Evolutionary conservation across 2,113 vertebrate species (phyloP).

Genomic region (Orthonyx spaldingii): DNA sequence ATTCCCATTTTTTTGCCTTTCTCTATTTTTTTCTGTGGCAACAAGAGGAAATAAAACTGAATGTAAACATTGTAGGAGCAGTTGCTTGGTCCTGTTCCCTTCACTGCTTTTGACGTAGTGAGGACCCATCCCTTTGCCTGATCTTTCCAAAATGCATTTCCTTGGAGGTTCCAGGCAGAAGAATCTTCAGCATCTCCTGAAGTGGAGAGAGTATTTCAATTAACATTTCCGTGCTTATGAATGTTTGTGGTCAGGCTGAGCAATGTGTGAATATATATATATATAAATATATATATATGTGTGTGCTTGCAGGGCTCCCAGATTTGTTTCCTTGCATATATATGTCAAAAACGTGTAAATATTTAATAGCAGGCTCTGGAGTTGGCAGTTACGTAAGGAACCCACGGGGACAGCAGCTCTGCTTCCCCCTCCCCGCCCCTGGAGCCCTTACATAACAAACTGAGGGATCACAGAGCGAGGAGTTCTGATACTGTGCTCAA

Average conservation of each 20-base stretch:
- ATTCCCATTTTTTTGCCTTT: background rate
- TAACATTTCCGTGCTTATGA: background rate
- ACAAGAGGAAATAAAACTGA: background rate
- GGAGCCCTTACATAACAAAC: background rate
- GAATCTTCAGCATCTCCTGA: background rate
- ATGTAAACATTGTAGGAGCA: background rate
- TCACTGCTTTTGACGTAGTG: too few species aligned
- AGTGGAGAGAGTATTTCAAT: background rate
- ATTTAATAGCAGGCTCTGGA: slow-evolving; percentile 17
- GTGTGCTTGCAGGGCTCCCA: background rate
- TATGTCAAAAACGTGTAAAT: slow-evolving; percentile 24
- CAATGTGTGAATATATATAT: background rate
- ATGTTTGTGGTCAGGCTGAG: background rate
- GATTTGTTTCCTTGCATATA: background rate
- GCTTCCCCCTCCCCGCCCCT: background rate
- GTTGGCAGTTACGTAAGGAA: slow-evolving; percentile 14
- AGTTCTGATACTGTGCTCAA: background rate
- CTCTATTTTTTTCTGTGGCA: background rate
- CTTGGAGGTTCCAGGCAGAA: background rate
- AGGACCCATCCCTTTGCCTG: background rate
- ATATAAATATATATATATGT: background rate
- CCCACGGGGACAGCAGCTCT: background rate
- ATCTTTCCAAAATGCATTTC: background rate
- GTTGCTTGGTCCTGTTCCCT: background rate
- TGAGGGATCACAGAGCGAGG: background rate